phyloP scores from a whole-genome alignment of 2,113 vertebrate species.

The Girardinichthys multiradiatus region DNA sequence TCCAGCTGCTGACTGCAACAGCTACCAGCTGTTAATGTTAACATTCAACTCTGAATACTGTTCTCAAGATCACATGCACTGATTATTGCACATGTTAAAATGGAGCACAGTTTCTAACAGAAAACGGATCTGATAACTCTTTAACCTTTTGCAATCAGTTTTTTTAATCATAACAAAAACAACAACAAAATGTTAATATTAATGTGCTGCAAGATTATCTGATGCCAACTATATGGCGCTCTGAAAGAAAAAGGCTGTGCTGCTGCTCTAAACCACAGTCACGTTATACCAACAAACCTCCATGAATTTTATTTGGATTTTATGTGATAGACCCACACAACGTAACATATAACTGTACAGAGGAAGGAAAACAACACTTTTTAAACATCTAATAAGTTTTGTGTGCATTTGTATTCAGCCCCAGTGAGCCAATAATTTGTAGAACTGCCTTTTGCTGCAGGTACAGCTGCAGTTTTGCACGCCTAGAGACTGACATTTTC shows the following conservation, averaged over 20 bases:
- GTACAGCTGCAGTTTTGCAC: no score
- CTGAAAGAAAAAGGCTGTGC: not conserved
- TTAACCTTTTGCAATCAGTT: not conserved
- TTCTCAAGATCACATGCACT: not conserved
- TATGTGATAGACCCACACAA: no score
- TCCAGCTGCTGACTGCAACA: not conserved
- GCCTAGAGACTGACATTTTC: no score
- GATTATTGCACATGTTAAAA: no score
- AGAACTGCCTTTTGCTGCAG: no score
- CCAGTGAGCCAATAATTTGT: no score
- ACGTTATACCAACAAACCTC: no score
- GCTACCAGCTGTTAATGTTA: conserved; percentile 15
- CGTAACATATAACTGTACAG: not conserved
- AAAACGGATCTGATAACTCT: not conserved
- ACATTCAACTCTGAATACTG: conserved; percentile 9
- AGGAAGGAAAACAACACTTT: not conserved
- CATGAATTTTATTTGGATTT: no score
- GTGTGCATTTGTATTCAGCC: not conserved
- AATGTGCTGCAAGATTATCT: not conserved
- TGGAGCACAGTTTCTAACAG: not conserved
- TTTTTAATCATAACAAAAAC: not conserved
- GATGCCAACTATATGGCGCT: not conserved
- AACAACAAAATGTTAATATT: not conserved
- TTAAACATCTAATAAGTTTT: no score
- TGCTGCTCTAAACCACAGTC: not conserved